These are phyloP conservation scores for Nebria brevicollis DNA, from an alignment of 2,888 invertebrate genomes.

Conservation along the genomic window DNA sequence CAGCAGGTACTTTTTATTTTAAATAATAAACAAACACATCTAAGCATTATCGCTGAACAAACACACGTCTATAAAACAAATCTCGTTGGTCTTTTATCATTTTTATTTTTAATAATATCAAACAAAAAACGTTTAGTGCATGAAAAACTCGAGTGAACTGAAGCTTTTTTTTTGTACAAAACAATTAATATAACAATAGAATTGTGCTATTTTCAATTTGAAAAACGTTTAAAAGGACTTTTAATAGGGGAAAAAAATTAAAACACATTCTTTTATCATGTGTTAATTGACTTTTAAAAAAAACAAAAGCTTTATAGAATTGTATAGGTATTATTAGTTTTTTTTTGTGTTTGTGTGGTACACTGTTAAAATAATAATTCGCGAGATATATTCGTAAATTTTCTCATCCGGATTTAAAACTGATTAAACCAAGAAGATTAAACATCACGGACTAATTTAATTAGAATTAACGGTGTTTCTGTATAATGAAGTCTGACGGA, in stretches of 20 bases:
- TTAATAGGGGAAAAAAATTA: background rate
- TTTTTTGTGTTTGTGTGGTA: too few species aligned
- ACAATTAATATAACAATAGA: background rate
- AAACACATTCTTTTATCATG: background rate
- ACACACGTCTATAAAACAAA: too few species aligned
- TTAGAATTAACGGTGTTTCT: constrained; percentile 34
- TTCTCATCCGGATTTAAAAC: background rate
- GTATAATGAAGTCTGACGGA: constrained; percentile 20
- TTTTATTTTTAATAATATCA: too few species aligned
- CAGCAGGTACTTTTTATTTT: constrained; percentile 69
- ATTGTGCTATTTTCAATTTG: constrained; percentile 4
- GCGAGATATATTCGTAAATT: background rate
- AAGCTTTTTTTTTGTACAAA: too few species aligned
- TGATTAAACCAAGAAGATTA: constrained; percentile 32
- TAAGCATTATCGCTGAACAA: too few species aligned
- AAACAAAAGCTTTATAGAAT: background rate
- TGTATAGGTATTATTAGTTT: too few species aligned
- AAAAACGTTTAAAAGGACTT: background rate
- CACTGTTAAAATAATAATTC: too few species aligned
- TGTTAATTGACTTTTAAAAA: constrained; percentile 4
- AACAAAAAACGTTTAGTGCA: too few species aligned
- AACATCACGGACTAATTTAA: constrained; percentile 13
- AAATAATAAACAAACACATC: background rate
- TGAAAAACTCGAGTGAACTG: too few species aligned
- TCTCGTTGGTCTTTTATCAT: too few species aligned